These are phyloP conservation scores for Drosophila cracens DNA, from an alignment of 2,888 invertebrate genomes.

Conservation along the genomic window DNA sequence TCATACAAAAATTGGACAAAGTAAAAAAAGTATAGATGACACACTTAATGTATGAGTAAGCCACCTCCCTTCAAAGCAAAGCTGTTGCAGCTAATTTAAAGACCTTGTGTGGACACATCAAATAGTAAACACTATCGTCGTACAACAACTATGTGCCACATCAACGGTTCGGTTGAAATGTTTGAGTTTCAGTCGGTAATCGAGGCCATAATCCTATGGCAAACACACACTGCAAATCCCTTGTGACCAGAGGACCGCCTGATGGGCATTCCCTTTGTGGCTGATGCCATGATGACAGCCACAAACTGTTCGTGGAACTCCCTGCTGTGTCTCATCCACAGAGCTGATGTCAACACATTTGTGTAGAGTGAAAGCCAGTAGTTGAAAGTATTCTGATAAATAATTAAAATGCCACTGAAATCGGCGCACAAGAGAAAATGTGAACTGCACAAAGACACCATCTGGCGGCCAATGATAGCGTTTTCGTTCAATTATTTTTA, in stretches of 20 bases:
- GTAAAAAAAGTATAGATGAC: not conserved
- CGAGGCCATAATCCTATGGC: slow-evolving; percentile 31
- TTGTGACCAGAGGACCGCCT: slow-evolving; percentile 3
- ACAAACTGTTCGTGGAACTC: slow-evolving; percentile 21
- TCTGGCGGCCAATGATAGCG: slow-evolving; percentile 40
- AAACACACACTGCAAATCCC: slow-evolving; percentile 30
- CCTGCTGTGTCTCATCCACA: slow-evolving; percentile 25
- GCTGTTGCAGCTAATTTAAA: slow-evolving; percentile 11
- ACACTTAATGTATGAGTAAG: not conserved
- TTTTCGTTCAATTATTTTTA: not conserved
- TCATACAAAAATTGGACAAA: not conserved
- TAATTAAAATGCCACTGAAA: slow-evolving; percentile 67
- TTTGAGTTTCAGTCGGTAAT: slow-evolving; percentile 36
- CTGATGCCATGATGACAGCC: slow-evolving; percentile 51
- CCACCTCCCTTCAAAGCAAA: slow-evolving; percentile 2
- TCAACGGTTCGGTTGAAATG: slow-evolving; percentile 24
- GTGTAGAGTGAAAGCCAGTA: not conserved
- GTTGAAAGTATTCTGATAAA: slow-evolving; percentile 48
- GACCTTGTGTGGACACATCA: not conserved
- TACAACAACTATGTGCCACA: not conserved
- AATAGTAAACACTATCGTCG: not conserved
- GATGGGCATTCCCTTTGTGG: slow-evolving; percentile 17
- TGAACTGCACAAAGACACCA: slow-evolving; percentile 8
- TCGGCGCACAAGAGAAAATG: slow-evolving; percentile 16
- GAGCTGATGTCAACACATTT: slow-evolving; percentile 49